phyloP scores from a whole-genome alignment of 1,140 invertebrate genomes.

The Atta texana region DNA sequence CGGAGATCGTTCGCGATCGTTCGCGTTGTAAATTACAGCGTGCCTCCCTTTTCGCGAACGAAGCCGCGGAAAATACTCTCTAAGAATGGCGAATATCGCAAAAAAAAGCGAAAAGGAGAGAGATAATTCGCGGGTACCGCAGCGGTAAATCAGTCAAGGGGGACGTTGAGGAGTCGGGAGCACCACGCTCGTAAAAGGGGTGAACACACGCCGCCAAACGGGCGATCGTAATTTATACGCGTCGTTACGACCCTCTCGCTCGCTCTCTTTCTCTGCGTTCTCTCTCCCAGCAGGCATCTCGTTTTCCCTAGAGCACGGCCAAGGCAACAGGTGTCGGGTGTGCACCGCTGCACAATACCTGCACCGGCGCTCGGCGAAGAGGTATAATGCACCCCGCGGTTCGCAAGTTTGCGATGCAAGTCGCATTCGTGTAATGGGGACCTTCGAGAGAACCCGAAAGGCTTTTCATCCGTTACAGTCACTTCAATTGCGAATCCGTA shows the following conservation, averaged over 20 bases:
- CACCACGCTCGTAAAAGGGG: constrained; percentile 62
- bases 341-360: constrained; percentile 48
- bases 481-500: not conserved
- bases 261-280: not conserved
- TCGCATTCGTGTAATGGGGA: constrained; percentile 42
- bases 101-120: not conserved
- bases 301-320: constrained; percentile 54
- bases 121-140: constrained; percentile 50
- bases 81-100: constrained; percentile 16
- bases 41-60: constrained; percentile 10
- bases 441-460: not conserved
- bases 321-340: constrained; percentile 72
- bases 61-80: constrained; percentile 23
- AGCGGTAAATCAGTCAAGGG: constrained; percentile 47
- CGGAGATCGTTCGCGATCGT: constrained; percentile 24
- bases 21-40: constrained; percentile 43
- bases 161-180: constrained; percentile 56
- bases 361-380: constrained; percentile 10
- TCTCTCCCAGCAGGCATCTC: constrained; percentile 55
- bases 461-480: not conserved
- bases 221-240: constrained; percentile 67
- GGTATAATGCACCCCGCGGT: constrained; percentile 44
- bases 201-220: constrained; percentile 38
- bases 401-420: constrained; percentile 28
- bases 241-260: constrained; percentile 45